These are phyloP conservation scores for Odocoileus hemionus DNA, from an alignment of 2,113 vertebrate genomes.

Conservation along the genomic window DNA sequence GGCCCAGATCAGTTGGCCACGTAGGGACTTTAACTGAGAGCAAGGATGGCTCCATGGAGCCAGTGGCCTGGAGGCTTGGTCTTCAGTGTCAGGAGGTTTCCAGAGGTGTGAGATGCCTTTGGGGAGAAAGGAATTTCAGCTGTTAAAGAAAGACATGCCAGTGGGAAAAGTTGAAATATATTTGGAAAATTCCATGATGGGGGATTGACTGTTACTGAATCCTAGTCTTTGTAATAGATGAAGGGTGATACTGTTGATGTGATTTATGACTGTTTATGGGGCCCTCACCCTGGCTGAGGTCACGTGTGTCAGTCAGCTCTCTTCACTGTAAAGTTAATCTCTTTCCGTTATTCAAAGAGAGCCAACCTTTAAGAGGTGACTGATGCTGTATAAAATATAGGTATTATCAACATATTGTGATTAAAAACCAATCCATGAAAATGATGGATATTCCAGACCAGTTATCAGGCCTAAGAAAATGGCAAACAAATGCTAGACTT, in stretches of 20 bases:
- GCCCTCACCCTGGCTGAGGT: background rate
- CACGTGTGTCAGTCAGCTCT: background rate
- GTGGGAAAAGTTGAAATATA: background rate
- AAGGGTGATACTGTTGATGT: background rate
- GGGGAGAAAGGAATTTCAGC: background rate
- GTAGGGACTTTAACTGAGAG: background rate
- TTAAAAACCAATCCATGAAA: conserved; percentile 22
- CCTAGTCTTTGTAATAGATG: background rate
- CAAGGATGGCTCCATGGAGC: background rate
- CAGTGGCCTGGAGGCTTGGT: background rate
- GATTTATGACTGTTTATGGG: background rate
- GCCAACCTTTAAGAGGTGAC: background rate
- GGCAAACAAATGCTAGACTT: background rate
- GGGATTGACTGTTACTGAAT: background rate
- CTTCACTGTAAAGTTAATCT: background rate
- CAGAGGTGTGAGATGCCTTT: background rate
- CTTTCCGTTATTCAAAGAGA: background rate
- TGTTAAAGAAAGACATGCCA: background rate
- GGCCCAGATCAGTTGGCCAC: background rate
- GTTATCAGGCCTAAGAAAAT: conserved; percentile 32
- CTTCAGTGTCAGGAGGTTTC: background rate
- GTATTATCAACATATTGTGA: background rate
- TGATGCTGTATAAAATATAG: background rate
- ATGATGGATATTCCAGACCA: background rate
- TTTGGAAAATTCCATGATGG: background rate